Evolutionary conservation across 2,888 invertebrate genomes (phyloP).

Genomic region (Lottia gigantea): DNA sequence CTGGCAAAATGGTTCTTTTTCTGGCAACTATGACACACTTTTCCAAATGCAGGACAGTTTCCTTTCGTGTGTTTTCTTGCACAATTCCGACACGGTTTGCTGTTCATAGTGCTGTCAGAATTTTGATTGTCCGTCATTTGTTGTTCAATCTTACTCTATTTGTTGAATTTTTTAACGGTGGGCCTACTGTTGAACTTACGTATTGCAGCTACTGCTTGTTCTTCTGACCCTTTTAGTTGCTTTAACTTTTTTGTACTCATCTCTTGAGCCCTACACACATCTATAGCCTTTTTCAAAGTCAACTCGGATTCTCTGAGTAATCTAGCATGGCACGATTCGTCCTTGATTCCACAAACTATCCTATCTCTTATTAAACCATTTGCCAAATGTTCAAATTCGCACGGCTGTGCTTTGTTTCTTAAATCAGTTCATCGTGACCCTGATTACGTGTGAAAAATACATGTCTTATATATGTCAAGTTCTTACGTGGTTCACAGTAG

Average conservation of each 20-base stretch:
- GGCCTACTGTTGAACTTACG: too few species aligned
- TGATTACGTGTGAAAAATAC: constrained; percentile 7
- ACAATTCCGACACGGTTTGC: constrained; percentile 13
- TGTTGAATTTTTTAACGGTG: too few species aligned
- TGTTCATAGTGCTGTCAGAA: neutral
- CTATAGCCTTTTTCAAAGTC: too few species aligned
- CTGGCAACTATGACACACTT: neutral
- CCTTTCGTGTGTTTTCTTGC: neutral
- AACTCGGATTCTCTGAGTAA: too few species aligned
- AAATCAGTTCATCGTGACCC: constrained; percentile 10
- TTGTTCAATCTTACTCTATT: neutral
- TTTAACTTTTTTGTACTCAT: too few species aligned
- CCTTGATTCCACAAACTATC: too few species aligned
- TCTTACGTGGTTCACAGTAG: neutral
- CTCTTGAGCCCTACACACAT: too few species aligned
- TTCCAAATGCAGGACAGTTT: neutral
- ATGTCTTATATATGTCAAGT: constrained; percentile 10
- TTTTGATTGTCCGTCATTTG: neutral
- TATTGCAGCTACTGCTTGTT: neutral
- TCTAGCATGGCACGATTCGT: too few species aligned
- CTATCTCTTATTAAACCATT: too few species aligned
- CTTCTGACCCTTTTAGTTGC: too few species aligned
- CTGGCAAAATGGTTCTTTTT: constrained; percentile 20
- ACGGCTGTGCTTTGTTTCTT: neutral
- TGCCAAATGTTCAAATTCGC: too few species aligned